Conservation (phyloP, 2,797 vertebrate genomes). For the Melanotaenia maccullochi region DNA sequence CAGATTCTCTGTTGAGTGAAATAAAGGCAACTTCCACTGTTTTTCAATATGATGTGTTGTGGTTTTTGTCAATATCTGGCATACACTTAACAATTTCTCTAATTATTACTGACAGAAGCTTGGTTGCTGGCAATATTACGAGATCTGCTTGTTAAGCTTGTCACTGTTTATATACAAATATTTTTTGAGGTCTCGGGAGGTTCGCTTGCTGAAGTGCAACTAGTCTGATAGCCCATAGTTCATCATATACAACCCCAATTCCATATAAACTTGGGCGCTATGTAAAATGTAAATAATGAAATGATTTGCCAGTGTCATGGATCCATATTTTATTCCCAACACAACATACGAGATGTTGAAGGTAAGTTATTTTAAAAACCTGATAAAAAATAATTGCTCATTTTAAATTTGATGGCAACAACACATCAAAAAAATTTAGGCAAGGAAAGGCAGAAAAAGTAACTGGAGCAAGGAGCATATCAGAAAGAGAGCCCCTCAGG, state of each 20-base stretch:
- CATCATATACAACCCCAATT: background rate
- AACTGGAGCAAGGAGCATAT: background rate
- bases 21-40: constrained; percentile 81
- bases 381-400: background rate
- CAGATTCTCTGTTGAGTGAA: constrained; percentile 77
- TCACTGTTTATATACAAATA: background rate
- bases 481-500: background rate
- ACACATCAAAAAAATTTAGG: background rate
- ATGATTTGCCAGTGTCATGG: background rate
- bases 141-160: background rate
- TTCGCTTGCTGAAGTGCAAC: background rate
- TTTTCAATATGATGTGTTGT: constrained; percentile 59
- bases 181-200: background rate
- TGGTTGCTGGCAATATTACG: background rate
- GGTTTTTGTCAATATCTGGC: background rate
- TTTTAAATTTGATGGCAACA: background rate
- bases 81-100: background rate
- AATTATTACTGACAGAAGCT: background rate
- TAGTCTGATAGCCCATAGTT: background rate
- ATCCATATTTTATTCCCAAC: too few species aligned
- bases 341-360: too few species aligned
- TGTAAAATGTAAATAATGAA: background rate
- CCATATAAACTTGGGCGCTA: background rate
- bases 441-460: too few species aligned
- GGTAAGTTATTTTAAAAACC: too few species aligned